Base-by-base conservation (phyloP, 1,140 invertebrate genomes). In the Drosophila burlai region DNA sequence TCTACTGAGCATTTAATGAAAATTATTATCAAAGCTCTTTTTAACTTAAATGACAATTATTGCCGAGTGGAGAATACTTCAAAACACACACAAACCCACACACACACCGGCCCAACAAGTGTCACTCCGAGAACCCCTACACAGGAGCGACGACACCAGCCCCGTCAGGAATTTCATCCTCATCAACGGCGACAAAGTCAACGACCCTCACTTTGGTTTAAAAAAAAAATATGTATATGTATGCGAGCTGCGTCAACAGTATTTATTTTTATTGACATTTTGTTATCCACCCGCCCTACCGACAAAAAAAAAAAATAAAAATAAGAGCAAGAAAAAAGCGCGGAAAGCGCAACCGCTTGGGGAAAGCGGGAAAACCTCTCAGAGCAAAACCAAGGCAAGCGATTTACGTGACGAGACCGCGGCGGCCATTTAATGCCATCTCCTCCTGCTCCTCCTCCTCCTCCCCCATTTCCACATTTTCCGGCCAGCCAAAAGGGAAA, bases 231-330 rank as follows among this genome's bases (percentile, higher is more conserved):
- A 24, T 2, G 3, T 24, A 71, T 57, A 71, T 47, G 59, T 50
- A n/a, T 34, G 46, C 55, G 46, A 50, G 67, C 71, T 61, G 46
- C 46, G 46, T 74, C 67, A 61, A 61, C 45, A 72, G 71, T 74
- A 74, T 74, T 74, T 74, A 73, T 73, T 74, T 73, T 74, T 74
- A 74, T 74, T 74, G 71, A 74, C 67, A 73, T 68, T 68, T 66
- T 68, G 66, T 66, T 42, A 69, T 36, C 29, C 66, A 34, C 36
- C 47, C 63, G 63, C 38, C 64, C 38, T 7, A 62, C 42, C 57
- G 10, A 50, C 5, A 64, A 75, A 46, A 73, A 54, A 62, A 18
- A 21, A 49, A 31, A 16, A 55, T 24, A 43, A 62, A 57, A 55
- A 59, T 29, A 60, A 60, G 38, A 26, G 54, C 36, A 52, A 34